These are phyloP conservation scores for Nothocercus julius DNA, from an alignment of 2,113 vertebrate species.

Conservation along the genomic window DNA sequence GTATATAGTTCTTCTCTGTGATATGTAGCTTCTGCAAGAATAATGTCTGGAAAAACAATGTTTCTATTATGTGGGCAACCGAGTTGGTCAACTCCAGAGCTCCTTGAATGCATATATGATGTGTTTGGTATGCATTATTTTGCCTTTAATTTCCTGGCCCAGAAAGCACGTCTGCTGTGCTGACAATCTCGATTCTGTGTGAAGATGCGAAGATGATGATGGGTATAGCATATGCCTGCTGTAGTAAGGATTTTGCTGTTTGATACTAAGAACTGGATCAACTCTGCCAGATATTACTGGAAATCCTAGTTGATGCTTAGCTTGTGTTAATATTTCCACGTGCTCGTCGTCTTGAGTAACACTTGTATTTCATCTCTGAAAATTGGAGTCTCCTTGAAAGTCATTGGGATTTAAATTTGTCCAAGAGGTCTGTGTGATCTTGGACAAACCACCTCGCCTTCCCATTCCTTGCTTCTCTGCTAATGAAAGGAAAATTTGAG, in stretches of 20 bases:
- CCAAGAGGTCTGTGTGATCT: background rate
- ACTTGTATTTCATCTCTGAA: conserved; percentile 9
- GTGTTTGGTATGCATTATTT: conserved; percentile 9
- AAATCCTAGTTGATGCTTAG: conserved; percentile 31
- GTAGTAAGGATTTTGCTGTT: conserved; percentile 9
- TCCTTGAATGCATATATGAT: background rate
- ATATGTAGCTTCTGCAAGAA: background rate
- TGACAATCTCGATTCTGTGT: background rate
- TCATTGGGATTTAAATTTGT: conserved; percentile 11
- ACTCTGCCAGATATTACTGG: conserved; percentile 2
- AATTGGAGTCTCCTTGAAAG: background rate
- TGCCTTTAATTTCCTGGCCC: background rate
- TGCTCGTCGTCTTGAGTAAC: conserved; percentile 1
- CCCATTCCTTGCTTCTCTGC: background rate
- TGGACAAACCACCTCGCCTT: background rate
- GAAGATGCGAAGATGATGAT: background rate
- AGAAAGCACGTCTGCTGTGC: background rate
- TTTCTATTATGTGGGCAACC: background rate
- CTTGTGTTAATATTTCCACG: conserved; percentile 37
- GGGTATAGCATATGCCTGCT: background rate
- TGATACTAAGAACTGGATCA: background rate
- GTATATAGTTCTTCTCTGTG: background rate
- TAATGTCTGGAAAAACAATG: background rate
- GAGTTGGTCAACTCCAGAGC: background rate
- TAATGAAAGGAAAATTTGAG: background rate